Percentiles rank a stretch among this genome's conserved stretches.
phyloP scores from a whole-genome alignment of 2,113 vertebrate species.

The Nematolebias whitei region DNA sequence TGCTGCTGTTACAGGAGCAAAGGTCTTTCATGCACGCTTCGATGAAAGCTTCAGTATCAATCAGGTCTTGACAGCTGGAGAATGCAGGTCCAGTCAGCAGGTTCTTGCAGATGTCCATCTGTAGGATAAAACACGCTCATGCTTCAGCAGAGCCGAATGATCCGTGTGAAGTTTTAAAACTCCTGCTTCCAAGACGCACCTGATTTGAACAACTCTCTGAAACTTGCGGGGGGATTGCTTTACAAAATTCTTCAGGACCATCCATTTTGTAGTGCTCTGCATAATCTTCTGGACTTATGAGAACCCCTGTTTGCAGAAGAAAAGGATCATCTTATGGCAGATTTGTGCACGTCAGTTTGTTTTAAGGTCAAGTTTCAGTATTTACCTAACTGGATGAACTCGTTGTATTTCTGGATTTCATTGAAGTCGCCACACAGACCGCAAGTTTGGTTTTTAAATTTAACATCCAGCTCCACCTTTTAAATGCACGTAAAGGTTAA shows the following conservation, averaged over 20 bases:
- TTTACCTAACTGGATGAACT: constrained; percentile 65
- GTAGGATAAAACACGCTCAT: constrained; percentile 11
- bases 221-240: constrained; percentile 34
- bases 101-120: constrained; percentile 70
- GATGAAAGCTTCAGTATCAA: constrained; percentile 82
- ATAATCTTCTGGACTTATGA: constrained; percentile 67
- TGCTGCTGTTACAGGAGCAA: constrained; percentile 75
- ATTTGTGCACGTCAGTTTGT: neutral
- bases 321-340: neutral
- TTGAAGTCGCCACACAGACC: constrained; percentile 82
- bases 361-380: neutral
- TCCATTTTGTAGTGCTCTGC: constrained; percentile 81
- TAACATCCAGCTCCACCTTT: constrained; percentile 77
- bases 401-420: constrained; percentile 52
- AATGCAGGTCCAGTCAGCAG: constrained; percentile 80
- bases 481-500: neutral
- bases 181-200: constrained; percentile 37
- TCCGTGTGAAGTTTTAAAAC: neutral
- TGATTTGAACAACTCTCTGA: constrained; percentile 21
- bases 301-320: constrained; percentile 18
- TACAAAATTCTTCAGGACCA: constrained; percentile 81
- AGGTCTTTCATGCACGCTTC: constrained; percentile 83
- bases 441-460: constrained; percentile 74
- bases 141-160: neutral
- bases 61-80: constrained; percentile 73